Evolutionary conservation across 2,888 invertebrate species (phyloP), one percentile per base, ranked within the genome.

Genomic region (Meiosimyza decipiens): DNA sequence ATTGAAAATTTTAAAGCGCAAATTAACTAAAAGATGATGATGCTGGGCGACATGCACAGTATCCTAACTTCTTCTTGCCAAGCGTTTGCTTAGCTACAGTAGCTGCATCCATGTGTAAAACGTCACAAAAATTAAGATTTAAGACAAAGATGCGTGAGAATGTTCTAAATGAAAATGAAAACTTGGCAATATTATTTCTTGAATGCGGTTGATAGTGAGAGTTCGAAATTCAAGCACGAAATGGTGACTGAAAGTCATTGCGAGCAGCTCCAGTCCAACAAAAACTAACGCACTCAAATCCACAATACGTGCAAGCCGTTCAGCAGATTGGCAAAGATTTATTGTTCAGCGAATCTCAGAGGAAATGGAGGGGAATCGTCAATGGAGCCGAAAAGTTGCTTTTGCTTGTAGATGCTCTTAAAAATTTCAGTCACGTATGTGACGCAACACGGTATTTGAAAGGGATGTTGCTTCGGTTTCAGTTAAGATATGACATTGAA

Each of bases 361-460:
- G 22, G 84, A 82, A 82, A 82, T 81, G 82, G 80, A 81, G 80
- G 81, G 82, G 79, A 80, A 78, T 81, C 80, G 78, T 76, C 78
- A 62, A 62, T 59, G 65, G 68, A 77, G 68, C 70, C 75, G 77
- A 74, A 71, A 76, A 76, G 75, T 22, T 64, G 28, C 57, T 55
- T 33, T 15, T 49, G 12, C 16, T 55, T 22, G 12, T 12, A 15
- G 18, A 12, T 63, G 64, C 51, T 64, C 4, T 50, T 71, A 18
- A 50, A 57, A 60, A 75, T 69, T 65, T 71, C 50, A 67, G 75
- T 73, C 75, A 75, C 75, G 75, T 75, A 65, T 13, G 62, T 33
- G 28, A 54, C 55, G 47, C 67, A 67, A 67, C 55, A 67, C 55
- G 51, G 51, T 50, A 22, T 64, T 64, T 16, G 50, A 3, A 40